A percentile compares a stretch with the other conserved stretches of the same genome.
These are phyloP conservation scores for Sorex fumeus DNA, from an alignment of 2,113 vertebrate genomes.

Conservation along the genomic window DNA sequence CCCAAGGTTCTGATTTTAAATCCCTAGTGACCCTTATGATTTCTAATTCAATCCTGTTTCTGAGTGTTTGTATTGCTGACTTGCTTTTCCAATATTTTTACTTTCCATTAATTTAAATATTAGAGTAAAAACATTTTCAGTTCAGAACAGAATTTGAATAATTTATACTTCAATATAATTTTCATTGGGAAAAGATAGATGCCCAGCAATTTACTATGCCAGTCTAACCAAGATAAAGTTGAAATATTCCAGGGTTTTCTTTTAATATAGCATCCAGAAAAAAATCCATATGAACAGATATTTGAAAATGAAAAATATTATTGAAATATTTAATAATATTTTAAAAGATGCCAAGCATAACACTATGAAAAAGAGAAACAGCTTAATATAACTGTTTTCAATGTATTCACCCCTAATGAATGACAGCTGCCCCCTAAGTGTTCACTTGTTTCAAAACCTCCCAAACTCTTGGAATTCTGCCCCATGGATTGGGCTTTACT, in stretches of 20 bases:
- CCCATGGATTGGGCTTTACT: background rate
- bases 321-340: slow-evolving; percentile 59
- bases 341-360: slow-evolving; percentile 7
- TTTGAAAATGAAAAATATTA: slow-evolving; percentile 42
- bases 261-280: background rate
- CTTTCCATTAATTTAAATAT: slow-evolving; percentile 64
- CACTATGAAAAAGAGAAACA: slow-evolving; percentile 23
- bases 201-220: background rate
- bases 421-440: background rate
- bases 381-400: slow-evolving; percentile 4
- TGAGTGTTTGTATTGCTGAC: slow-evolving; percentile 47
- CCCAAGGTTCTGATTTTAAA: slow-evolving; percentile 38
- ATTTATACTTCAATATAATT: slow-evolving; percentile 67
- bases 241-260: background rate
- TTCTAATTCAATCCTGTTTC: slow-evolving; percentile 33
- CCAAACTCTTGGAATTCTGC: background rate
- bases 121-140: slow-evolving; percentile 53
- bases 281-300: slow-evolving; percentile 31
- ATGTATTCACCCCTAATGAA: background rate
- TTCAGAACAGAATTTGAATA: slow-evolving; percentile 48
- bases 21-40: background rate
- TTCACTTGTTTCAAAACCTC: slow-evolving; percentile 15
- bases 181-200: slow-evolving; percentile 47
- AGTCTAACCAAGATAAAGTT: slow-evolving; percentile 16
- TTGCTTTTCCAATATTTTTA: slow-evolving; percentile 63